phyloP scores from a whole-genome alignment of 2,888 invertebrate species.

The Drosophila longiperda region DNA sequence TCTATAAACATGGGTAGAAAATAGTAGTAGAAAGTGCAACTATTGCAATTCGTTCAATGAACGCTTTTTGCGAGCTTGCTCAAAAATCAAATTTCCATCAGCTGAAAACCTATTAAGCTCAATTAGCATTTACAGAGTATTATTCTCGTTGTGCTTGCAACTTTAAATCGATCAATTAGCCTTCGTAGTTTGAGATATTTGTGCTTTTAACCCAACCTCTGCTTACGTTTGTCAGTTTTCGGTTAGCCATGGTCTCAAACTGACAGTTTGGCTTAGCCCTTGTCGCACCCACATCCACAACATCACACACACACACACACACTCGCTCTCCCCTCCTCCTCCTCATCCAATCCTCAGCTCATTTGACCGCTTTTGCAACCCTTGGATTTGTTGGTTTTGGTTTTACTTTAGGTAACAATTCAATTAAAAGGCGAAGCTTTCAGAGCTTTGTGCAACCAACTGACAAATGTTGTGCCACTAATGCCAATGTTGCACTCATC shows the following conservation, averaged over 20 bases:
- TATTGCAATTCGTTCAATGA: neutral
- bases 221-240: slow-evolving; percentile 3
- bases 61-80: neutral
- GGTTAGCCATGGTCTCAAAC: slow-evolving; percentile 18
- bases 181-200: neutral
- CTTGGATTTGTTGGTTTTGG: slow-evolving; percentile 15
- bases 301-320: too few relatives aligned
- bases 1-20: neutral
- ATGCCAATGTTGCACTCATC: slow-evolving; percentile 44
- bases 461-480: slow-evolving; percentile 46
- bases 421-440: slow-evolving; percentile 39
- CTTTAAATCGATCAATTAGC: slow-evolving; percentile 4
- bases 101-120: neutral
- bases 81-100: neutral
- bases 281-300: neutral
- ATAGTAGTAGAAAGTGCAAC: neutral
- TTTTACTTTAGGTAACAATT: slow-evolving; percentile 38
- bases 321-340: neutral
- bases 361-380: slow-evolving; percentile 21
- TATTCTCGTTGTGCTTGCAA: neutral
- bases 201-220: slow-evolving; percentile 5
- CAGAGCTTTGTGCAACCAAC: slow-evolving; percentile 34
- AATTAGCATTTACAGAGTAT: neutral
- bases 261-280: slow-evolving; percentile 28
- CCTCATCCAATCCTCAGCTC: too few relatives aligned